Evolutionary conservation across 2,888 invertebrate genomes (phyloP).

Genomic region (Apodemia mormo): DNA sequence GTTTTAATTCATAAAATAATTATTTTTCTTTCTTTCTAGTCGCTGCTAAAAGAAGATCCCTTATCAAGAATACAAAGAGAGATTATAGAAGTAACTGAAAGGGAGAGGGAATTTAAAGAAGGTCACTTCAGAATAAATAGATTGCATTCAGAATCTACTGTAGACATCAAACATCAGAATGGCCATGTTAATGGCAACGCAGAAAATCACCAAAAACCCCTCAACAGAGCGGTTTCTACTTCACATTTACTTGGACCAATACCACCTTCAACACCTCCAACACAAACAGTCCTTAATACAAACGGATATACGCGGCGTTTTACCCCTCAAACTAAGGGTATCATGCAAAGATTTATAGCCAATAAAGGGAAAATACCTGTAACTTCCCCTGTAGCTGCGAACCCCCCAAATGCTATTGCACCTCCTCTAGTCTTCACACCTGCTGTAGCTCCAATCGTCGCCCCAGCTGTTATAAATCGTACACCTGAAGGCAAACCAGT

Average conservation of each 20-base stretch:
- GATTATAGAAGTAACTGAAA: conserved; percentile 91
- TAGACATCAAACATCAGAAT: conserved; percentile 73
- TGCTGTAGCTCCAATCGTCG: conserved; percentile 48
- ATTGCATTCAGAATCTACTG: conserved; percentile 71
- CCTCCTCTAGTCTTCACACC: conserved; percentile 69
- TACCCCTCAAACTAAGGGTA: conserved; percentile 86
- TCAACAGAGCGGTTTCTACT: conserved; percentile 72
- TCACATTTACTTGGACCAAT: conserved; percentile 69
- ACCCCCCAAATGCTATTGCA: conserved; percentile 53
- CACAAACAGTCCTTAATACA: conserved; percentile 61
- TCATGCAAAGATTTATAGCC: conserved; percentile 93
- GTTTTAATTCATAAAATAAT: conserved; percentile 30
- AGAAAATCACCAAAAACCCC: conserved; percentile 52
- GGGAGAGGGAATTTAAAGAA: conserved; percentile 90
- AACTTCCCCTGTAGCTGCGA: conserved; percentile 51
- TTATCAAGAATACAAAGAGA: conserved; percentile 93
- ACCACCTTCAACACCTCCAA: conserved; percentile 59
- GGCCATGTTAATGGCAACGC: conserved; percentile 66
- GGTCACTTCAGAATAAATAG: conserved; percentile 76
- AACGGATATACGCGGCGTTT: conserved; percentile 83
- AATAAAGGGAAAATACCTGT: conserved; percentile 86
- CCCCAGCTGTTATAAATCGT: conserved; percentile 70
- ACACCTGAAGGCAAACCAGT: conserved; percentile 84
- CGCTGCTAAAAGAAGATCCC: conserved; percentile 85
- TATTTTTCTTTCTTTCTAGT: conserved; percentile 58